phyloP scores from a whole-genome alignment of 2,113 vertebrate genomes.

The Rhabdornis inornatus region DNA sequence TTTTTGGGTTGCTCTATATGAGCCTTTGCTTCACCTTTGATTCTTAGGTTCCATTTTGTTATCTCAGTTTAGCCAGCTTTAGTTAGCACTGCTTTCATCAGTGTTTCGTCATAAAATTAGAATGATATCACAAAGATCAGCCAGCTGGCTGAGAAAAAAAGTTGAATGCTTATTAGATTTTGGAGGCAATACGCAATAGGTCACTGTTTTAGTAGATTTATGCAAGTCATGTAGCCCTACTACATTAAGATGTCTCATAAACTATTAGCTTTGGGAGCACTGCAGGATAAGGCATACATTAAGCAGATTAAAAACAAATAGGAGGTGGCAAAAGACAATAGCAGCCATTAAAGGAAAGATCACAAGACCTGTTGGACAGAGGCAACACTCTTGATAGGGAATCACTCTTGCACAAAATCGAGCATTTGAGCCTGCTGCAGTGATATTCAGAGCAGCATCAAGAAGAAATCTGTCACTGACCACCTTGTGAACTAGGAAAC shows the following conservation, averaged over 20 bases:
- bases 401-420: slow-evolving; percentile 9
- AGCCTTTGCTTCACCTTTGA: neutral
- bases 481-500: neutral
- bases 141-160: neutral
- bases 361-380: slow-evolving; percentile 42
- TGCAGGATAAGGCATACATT: slow-evolving; percentile 44
- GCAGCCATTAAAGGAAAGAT: slow-evolving; percentile 9
- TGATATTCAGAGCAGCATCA: neutral
- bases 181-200: neutral
- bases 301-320: slow-evolving; percentile 53
- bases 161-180: neutral
- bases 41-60: neutral
- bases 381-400: slow-evolving; percentile 8
- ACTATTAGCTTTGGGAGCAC: slow-evolving; percentile 26
- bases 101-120: neutral
- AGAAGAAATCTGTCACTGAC: neutral
- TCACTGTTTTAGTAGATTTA: slow-evolving; percentile 35
- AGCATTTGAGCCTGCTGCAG: neutral
- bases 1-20: neutral
- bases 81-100: neutral
- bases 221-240: slow-evolving; percentile 46
- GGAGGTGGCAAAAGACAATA: slow-evolving; percentile 28
- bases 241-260: slow-evolving; percentile 2
- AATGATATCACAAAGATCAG: neutral
- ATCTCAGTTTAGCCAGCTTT: neutral